Conservation (phyloP, 2,797 vertebrate genomes). For the Rhinichthys osculus region DNA sequence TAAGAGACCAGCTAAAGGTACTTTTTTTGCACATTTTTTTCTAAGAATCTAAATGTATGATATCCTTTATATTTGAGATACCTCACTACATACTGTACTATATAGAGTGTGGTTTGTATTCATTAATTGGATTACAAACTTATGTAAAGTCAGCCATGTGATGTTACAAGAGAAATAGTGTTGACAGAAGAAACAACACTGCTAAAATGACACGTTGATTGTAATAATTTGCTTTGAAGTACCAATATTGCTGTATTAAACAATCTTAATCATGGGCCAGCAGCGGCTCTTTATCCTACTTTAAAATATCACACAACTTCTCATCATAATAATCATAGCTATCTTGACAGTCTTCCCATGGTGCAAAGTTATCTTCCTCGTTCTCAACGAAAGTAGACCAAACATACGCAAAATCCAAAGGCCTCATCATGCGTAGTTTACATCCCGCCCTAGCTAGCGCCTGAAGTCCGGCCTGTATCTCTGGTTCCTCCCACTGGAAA, state of each 20-base stretch:
- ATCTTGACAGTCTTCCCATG: conserved; percentile 98
- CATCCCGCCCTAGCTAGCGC: conserved; percentile 86
- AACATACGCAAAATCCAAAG: conserved; percentile 88
- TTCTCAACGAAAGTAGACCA: conserved; percentile 96
- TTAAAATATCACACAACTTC: conserved; percentile 88
- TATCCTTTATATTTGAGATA: neutral
- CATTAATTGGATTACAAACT: neutral
- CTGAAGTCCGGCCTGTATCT: conserved; percentile 84
- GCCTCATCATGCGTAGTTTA: conserved; percentile 95
- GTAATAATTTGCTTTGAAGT: conserved; percentile 10
- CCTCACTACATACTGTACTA: neutral
- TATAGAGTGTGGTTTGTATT: neutral
- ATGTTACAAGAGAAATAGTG: neutral
- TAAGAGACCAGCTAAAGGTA: neutral
- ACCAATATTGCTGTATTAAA: neutral
- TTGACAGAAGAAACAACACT: neutral
- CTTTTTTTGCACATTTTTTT: neutral
- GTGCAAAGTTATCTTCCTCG: conserved; percentile 83
- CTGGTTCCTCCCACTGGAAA: conserved; percentile 93
- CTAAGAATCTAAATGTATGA: neutral
- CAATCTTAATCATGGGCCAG: conserved; percentile 5
- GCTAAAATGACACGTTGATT: neutral
- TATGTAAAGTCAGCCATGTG: neutral
- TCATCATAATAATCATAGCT: conserved; percentile 91
- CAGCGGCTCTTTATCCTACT: conserved; percentile 65